Evolutionary conservation across 2,797 vertebrate species (phyloP).

Genomic region (Gobio occitaniae): DNA sequence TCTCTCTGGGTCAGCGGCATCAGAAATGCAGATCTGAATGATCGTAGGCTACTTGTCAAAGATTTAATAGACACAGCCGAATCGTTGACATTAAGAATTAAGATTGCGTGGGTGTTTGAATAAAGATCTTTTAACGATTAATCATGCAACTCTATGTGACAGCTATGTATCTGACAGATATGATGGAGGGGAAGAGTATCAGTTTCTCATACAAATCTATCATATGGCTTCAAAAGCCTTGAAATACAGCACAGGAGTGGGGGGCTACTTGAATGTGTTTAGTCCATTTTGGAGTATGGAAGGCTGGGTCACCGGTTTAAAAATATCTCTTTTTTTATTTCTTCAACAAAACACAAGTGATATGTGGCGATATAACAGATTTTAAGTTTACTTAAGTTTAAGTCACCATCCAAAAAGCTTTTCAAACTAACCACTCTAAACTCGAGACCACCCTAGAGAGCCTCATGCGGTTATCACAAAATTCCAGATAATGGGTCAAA

Average conservation of each 20-base stretch:
- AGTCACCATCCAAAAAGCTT: background rate
- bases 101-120: background rate
- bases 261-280: background rate
- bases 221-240: background rate
- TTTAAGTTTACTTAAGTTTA: background rate
- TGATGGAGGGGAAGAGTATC: background rate
- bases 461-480: background rate
- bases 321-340: background rate
- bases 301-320: background rate
- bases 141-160: background rate
- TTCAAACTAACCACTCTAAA: conserved; percentile 26
- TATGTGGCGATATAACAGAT: background rate
- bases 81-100: background rate
- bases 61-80: background rate
- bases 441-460: conserved; percentile 24
- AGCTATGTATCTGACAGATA: background rate
- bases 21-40: background rate
- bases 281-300: background rate
- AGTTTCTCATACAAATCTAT: background rate
- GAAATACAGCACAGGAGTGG: background rate
- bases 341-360: background rate
- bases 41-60: background rate
- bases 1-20: background rate
- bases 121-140: background rate
- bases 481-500: conserved; percentile 29